A percentile compares a stretch with the other conserved stretches of the same genome.
Evolutionary conservation across 23 tunicate species (phyloP).

Genomic region (Botrylloides violaceus): DNA sequence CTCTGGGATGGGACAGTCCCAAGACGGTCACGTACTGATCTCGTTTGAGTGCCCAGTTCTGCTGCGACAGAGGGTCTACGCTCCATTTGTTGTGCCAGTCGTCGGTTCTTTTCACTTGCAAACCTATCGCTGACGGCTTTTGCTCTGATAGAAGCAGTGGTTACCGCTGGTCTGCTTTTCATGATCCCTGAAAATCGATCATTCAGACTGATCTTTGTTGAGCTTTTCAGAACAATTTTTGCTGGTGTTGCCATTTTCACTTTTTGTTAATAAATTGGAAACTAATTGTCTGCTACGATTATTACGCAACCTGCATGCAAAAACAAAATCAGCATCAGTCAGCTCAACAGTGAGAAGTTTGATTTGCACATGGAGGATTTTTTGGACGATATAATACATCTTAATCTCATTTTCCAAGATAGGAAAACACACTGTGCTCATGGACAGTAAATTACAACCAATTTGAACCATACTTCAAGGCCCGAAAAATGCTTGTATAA

Average conservation of each 20-base stretch:
- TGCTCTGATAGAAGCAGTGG: slow-evolving; percentile 32
- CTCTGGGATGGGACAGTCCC: slow-evolving; percentile 16
- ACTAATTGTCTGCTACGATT: too few relatives aligned
- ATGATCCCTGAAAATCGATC: slow-evolving; percentile 86
- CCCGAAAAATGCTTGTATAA: too few relatives aligned
- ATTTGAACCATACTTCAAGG: too few relatives aligned
- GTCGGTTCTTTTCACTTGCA: slow-evolving; percentile 87
- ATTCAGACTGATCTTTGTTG: slow-evolving; percentile 79
- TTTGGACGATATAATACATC: too few relatives aligned
- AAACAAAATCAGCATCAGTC: too few relatives aligned
- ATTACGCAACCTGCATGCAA: too few relatives aligned
- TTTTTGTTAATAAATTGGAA: too few relatives aligned
- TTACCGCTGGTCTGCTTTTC: slow-evolving; percentile 58
- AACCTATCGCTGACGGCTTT: slow-evolving; percentile 43
- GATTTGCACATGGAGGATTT: too few relatives aligned
- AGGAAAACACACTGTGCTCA: too few relatives aligned
- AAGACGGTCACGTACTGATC: slow-evolving; percentile 31
- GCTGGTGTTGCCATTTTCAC: slow-evolving; percentile 31
- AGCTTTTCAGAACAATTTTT: slow-evolving; percentile 61
- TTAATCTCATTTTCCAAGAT: too few relatives aligned
- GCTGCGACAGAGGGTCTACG: slow-evolving; percentile 58
- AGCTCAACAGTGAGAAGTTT: too few relatives aligned
- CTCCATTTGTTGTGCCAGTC: slow-evolving; percentile 94
- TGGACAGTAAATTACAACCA: too few relatives aligned
- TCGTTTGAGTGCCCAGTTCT: slow-evolving; percentile 10